Evolutionary conservation across 2,113 vertebrate species (phyloP).

Genomic region (Cisticola juncidis): DNA sequence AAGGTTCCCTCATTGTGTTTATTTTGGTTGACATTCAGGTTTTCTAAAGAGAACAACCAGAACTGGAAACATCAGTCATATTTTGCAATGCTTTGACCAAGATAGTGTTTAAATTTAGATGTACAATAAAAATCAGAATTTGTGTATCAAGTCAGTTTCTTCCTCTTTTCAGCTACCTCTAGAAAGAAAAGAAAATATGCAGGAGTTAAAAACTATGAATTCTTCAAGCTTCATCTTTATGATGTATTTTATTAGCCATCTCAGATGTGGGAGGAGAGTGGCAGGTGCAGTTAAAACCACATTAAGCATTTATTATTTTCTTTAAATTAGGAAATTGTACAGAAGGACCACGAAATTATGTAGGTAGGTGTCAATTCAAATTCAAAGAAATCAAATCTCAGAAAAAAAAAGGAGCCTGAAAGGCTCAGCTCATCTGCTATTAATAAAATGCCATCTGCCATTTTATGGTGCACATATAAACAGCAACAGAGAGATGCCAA

Average conservation of each 20-base stretch:
- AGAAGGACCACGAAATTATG: background rate
- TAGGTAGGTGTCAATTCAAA: background rate
- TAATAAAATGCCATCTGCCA: slow-evolving; percentile 77
- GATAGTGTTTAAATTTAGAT: background rate
- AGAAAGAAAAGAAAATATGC: background rate
- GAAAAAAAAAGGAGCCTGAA: slow-evolving; percentile 23
- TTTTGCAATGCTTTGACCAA: background rate
- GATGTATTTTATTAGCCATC: background rate
- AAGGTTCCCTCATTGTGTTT: background rate
- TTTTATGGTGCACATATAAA: slow-evolving; percentile 72
- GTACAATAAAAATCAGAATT: background rate
- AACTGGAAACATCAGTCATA: background rate
- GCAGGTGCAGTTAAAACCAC: background rate
- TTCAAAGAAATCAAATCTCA: slow-evolving; percentile 40
- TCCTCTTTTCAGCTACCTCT: background rate
- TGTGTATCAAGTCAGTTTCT: background rate
- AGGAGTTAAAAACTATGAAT: background rate
- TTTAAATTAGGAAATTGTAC: background rate
- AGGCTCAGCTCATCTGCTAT: slow-evolving; percentile 67
- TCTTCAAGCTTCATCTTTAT: background rate
- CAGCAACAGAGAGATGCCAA: slow-evolving; percentile 76
- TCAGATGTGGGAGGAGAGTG: background rate
- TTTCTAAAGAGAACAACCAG: background rate
- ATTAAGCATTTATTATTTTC: accelerated
- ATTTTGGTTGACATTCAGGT: background rate